Evolutionary conservation across 2,888 invertebrate genomes (phyloP).

Genomic region (Pocota personata): DNA sequence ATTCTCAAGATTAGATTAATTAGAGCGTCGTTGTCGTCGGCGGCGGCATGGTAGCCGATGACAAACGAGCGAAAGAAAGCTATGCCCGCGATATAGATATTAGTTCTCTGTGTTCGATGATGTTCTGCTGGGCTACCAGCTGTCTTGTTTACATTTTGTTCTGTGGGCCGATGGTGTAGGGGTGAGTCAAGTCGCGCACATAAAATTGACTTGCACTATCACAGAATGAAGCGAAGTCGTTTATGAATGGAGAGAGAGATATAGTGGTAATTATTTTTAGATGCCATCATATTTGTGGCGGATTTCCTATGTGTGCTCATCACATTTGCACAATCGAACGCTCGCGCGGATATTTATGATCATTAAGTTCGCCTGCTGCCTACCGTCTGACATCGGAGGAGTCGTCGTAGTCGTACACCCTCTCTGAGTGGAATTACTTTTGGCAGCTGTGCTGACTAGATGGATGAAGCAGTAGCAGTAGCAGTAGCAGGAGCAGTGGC

Average conservation of each 20-base stretch:
- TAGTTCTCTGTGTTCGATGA: constrained; percentile 18
- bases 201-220: constrained; percentile 59
- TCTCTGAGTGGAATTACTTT: constrained; percentile 55
- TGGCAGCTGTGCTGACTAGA: constrained; percentile 61
- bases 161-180: background rate
- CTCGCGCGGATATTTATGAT: constrained; percentile 55
- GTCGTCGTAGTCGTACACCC: constrained; percentile 9
- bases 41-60: constrained; percentile 47
- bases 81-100: constrained; percentile 23
- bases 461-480: constrained; percentile 28
- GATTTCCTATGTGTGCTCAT: constrained; percentile 61
- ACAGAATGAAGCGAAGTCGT: constrained; percentile 33
- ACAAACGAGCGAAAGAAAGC: constrained; percentile 62
- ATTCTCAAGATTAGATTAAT: constrained; percentile 70
- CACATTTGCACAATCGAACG: constrained; percentile 61
- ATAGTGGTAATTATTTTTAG: constrained; percentile 63
- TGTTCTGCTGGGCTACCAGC: constrained; percentile 61
- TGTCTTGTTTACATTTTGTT: constrained; percentile 71
- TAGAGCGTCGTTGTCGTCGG: constrained; percentile 55
- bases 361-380: constrained; percentile 37
- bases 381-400: constrained; percentile 30
- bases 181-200: background rate
- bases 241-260: constrained; percentile 69
- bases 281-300: constrained; percentile 58
- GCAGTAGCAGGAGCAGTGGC: no score